Conservation (phyloP, 2,113 vertebrate species). For the Ramphastos sulfuratus region DNA sequence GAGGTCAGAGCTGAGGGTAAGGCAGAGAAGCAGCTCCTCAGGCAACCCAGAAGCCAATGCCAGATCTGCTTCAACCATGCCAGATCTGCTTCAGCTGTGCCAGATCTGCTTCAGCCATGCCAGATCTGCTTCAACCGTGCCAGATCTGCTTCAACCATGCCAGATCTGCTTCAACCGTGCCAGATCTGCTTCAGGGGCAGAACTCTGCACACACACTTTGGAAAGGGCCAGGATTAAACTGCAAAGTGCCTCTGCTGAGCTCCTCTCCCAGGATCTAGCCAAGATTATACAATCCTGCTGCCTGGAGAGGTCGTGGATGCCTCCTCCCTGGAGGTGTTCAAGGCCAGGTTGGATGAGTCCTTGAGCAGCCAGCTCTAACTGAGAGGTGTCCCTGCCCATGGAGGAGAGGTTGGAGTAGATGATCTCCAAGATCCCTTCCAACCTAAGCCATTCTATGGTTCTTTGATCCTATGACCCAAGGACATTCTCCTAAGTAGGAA, state of each 20-base stretch:
- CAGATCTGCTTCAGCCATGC: too few species aligned
- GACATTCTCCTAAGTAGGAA: neutral
- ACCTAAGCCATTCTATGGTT: too few species aligned
- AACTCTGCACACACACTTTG: neutral
- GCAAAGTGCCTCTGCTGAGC: neutral
- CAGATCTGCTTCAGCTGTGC: too few species aligned
- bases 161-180: neutral
- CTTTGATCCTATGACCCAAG: neutral
- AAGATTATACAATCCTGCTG: neutral
- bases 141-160: too few species aligned
- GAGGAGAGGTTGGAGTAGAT: too few species aligned
- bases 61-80: fast-evolving
- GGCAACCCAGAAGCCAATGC: fast-evolving
- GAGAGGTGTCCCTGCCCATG: too few species aligned
- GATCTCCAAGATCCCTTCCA: too few species aligned
- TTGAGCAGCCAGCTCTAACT: too few species aligned
- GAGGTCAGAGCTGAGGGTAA: neutral
- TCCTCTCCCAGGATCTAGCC: neutral
- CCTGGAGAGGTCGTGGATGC: too few species aligned
- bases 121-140: too few species aligned
- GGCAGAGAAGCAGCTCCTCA: neutral
- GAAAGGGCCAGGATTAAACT: fast-evolving
- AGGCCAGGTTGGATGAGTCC: too few species aligned
- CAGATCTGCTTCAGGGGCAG: fast-evolving
- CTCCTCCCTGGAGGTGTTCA: too few species aligned